Evolutionary conservation across 2,797 vertebrate genomes (phyloP).

Genomic region (Steatocranus sp.): DNA sequence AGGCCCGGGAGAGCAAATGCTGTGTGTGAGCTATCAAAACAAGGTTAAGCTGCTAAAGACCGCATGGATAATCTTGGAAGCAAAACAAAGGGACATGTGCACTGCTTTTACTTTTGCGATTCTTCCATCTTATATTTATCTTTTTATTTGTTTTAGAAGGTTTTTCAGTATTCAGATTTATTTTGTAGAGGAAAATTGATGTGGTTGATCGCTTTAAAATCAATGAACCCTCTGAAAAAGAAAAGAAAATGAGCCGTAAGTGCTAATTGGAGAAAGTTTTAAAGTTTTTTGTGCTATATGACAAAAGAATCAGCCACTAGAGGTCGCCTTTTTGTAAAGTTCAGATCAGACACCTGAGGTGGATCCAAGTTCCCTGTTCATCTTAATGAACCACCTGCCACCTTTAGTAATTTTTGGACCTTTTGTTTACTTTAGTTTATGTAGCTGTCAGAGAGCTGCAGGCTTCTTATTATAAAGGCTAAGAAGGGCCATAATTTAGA

Average conservation of each 20-base stretch:
- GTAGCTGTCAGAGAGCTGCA: not conserved
- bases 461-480: not conserved
- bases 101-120: not conserved
- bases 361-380: not conserved
- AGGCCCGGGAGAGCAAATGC: not conserved
- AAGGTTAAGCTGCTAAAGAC: not conserved
- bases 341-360: not conserved
- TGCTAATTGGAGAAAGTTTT: not conserved
- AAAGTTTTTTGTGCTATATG: not conserved
- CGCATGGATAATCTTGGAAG: not conserved
- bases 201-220: not conserved
- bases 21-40: not conserved
- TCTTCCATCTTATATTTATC: fast-evolving
- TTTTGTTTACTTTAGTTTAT: not conserved
- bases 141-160: not conserved
- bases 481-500: not conserved
- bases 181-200: not conserved
- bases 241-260: not conserved
- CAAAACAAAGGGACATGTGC: not conserved
- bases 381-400: not conserved
- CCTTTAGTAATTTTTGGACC: not conserved
- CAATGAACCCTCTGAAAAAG: not conserved
- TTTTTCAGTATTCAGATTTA: not conserved
- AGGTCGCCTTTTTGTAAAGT: not conserved
- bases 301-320: not conserved